phyloP scores from a whole-genome alignment of 2,888 invertebrate species.

The Agapostemon virescens region DNA sequence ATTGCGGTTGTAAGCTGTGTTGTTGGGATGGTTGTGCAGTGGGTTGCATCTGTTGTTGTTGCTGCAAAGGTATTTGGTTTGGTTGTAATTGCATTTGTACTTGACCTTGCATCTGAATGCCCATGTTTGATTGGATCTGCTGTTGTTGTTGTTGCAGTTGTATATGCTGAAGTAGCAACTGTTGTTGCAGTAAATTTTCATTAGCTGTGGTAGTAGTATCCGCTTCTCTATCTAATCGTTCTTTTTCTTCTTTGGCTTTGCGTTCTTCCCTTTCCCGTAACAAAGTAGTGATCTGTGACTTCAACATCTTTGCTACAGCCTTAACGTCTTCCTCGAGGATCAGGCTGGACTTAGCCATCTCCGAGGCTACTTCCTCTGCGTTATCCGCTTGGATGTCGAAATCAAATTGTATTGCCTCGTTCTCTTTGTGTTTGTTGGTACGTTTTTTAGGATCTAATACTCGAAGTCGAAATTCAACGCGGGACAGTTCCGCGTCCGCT shows the following conservation, averaged over 20 bases:
- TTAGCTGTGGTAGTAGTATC: slow-evolving; percentile 62
- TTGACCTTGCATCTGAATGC: slow-evolving; percentile 75
- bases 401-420: slow-evolving; percentile 99
- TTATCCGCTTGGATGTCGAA: slow-evolving; percentile 96
- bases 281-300: slow-evolving; percentile 91
- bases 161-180: slow-evolving; percentile 73
- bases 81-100: slow-evolving; percentile 71
- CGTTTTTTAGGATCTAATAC: slow-evolving; percentile 98
- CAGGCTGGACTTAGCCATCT: slow-evolving; percentile 97
- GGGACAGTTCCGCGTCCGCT: slow-evolving; percentile 84
- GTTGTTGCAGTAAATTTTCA: slow-evolving; percentile 76
- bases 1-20: slow-evolving; percentile 77
- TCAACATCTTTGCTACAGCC: slow-evolving; percentile 93
- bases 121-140: slow-evolving; percentile 73
- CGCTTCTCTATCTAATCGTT: slow-evolving; percentile 78
- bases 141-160: slow-evolving; percentile 73
- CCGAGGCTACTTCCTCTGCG: slow-evolving; percentile 95
- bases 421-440: slow-evolving; percentile 98
- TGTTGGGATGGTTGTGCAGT: slow-evolving; percentile 79
- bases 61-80: slow-evolving; percentile 67
- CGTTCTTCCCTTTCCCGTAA: slow-evolving; percentile 84
- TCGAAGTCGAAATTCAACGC: slow-evolving; percentile 94
- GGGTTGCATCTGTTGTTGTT: slow-evolving; percentile 68
- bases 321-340: slow-evolving; percentile 97
- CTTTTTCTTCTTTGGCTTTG: slow-evolving; percentile 82